Base-by-base conservation (phyloP, 2,888 invertebrate genomes). In the Bellardia pandia region DNA sequence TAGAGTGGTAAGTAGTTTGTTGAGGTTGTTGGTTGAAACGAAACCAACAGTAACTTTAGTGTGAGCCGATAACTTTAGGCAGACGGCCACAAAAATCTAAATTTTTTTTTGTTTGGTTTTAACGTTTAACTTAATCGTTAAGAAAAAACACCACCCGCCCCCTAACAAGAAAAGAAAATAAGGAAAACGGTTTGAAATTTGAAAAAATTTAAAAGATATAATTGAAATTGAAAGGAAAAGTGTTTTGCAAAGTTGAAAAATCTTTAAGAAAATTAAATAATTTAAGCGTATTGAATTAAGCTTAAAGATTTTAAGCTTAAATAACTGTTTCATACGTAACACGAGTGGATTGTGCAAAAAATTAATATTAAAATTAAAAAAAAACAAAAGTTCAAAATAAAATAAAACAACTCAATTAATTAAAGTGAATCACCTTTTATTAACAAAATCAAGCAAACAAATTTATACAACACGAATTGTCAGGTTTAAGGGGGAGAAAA, bases 11-110 rank as follows among this genome's bases (percentile, higher is more conserved):
- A 76, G 68, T 60, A 69, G 75, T 75, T 60, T 69, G 66, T 77
- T 82, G 77, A 88, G 86, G 86, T 88, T 86, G 80, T 85, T 84
- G 88, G 56, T 72, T 79, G 56, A 83, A 80, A 77, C 37, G 91
- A 91, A 91, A 90, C 91, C 92, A 91, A 90, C 91, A 91, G 92
- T 92, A 91, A 92, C 91, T 93, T 93, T 91, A 93, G 93, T 93
- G 93, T 93, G 93, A 91, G 93, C 93, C 93, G 94, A 93, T 93
- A 93, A 92, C 93, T 93, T 93, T 93, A 92, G 92, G 92, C 91
- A 93, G 92, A 93, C 93, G 94, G 93, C 93, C 94, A 93, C 93
- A 92, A 92, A 83, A 78, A 90, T 90, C 89, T 80, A 90, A 89
- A 88, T 80, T 77, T 76, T 81, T 58, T 9, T 9, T 62, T 42